phyloP scores from a whole-genome alignment of 2,888 invertebrate genomes.

The Agelastica alni region DNA sequence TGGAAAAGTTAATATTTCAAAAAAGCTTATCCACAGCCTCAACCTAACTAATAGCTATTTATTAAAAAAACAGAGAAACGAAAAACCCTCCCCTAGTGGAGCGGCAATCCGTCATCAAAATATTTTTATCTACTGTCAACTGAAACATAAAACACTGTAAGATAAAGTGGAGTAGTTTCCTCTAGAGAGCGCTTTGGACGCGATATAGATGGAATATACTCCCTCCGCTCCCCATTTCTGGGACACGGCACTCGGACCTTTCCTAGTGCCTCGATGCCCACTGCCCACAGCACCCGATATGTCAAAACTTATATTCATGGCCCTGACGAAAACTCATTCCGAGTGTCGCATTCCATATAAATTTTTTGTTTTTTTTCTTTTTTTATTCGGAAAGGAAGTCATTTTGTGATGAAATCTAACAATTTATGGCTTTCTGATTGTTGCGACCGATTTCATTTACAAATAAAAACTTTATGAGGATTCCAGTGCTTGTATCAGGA shows the following conservation, averaged over 20 bases:
- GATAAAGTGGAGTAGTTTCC: slow-evolving; percentile 57
- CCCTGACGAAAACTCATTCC: slow-evolving; percentile 32
- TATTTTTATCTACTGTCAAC: slow-evolving; percentile 59
- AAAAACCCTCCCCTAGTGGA: slow-evolving; percentile 50
- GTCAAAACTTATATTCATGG: slow-evolving; percentile 34
- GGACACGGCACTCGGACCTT: slow-evolving; percentile 8
- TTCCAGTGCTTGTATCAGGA: too few relatives aligned
- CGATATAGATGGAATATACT: slow-evolving; percentile 49
- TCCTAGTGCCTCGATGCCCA: slow-evolving; percentile 19
- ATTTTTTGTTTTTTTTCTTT: slow-evolving; percentile 18
- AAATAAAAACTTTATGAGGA: too few relatives aligned
- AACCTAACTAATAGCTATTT: slow-evolving; percentile 53
- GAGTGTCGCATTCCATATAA: slow-evolving; percentile 26
- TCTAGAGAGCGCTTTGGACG: slow-evolving; percentile 52
- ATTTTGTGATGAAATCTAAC: slow-evolving; percentile 11
- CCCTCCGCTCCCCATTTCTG: slow-evolving; percentile 24
- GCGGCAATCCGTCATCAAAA: slow-evolving; percentile 56
- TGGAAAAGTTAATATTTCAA: slow-evolving; percentile 43
- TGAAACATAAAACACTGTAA: slow-evolving; percentile 57
- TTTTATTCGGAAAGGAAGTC: slow-evolving; percentile 17
- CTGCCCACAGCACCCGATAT: slow-evolving; percentile 30
- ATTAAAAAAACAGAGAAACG: slow-evolving; percentile 53
- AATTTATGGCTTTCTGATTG: slow-evolving; percentile 9
- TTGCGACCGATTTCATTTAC: too few relatives aligned
- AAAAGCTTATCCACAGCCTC: slow-evolving; percentile 39